Conservation (phyloP, 2,797 vertebrate species). For the Okamejei kenojei region DNA sequence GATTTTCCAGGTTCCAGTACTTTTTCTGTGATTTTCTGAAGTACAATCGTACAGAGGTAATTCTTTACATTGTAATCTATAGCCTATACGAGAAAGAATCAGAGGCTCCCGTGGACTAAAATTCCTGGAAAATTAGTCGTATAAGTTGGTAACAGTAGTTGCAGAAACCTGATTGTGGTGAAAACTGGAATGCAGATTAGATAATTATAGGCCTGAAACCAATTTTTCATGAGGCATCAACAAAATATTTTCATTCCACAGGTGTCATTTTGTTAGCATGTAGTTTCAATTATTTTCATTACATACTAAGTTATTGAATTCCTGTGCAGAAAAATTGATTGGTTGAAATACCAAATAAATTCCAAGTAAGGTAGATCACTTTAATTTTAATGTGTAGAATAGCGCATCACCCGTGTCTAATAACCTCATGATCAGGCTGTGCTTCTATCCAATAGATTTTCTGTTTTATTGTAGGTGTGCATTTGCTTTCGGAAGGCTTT, state of each 20-base stretch:
- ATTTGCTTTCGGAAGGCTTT: neutral
- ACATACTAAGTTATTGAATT: neutral
- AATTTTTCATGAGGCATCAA: neutral
- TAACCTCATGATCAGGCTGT: neutral
- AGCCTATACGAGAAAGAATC: neutral
- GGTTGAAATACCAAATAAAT: neutral
- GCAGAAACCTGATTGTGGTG: constrained; percentile 13
- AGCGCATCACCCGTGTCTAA: neutral
- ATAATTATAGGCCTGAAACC: neutral
- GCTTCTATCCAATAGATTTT: neutral
- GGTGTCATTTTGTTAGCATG: neutral
- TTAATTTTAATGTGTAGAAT: neutral
- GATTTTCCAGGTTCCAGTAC: neutral
- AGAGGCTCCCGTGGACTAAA: neutral
- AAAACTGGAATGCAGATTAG: constrained; percentile 26
- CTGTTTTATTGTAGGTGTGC: neutral
- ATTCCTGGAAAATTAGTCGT: neutral
- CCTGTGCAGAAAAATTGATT: neutral
- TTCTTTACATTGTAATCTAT: neutral
- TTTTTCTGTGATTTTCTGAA: neutral
- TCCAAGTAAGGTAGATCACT: neutral
- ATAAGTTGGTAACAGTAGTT: neutral
- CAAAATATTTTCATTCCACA: constrained; percentile 5
- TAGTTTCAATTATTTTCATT: neutral
- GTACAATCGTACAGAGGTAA: neutral